Evolutionary conservation across 1,140 invertebrate genomes (phyloP), one percentile per base, ranked within the genome.

Genomic region (Drosophila littoralis): DNA sequence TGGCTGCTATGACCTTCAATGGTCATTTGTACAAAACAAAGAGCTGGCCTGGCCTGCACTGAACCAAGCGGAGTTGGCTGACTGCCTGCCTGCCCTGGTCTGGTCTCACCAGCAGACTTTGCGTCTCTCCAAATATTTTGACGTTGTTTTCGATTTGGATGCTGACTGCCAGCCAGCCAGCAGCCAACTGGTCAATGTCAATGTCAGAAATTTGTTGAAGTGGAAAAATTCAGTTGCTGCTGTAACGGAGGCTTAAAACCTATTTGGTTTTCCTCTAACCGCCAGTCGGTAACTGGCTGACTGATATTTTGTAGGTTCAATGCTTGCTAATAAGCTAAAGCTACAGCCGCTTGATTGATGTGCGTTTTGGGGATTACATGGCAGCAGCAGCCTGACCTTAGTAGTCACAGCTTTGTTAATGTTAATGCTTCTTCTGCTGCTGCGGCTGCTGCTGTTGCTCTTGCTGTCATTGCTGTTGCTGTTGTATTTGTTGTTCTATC

Each of bases 201-300:
- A 89, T 89, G 84, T 89, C 84, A 89, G 84, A 80, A 83, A 89
- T 84, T 68, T 68, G 64, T 72, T 89, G 66, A 81, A 89, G 85
- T 89, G 84, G 84, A 88, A 88, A 83, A 80, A 78, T 75, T 68
- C 60, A 70, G 68, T 69, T 58, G 64, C 67, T 55, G 61, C 50
- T 74, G 75, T 74, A 77, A 75, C 42, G 38, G 57, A 46, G 52
- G 43, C 77, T 40, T 66, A 54, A 59, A 75, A 69, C 10, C n/a
- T 63, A 33, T 54, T 52, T 35, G 46, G 17, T 58, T 75, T 77
- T 63, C 67, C 65, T 63, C 55, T n/a, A n/a, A 50, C 38, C 40
- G 43, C 33, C 59, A 66, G 48, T 13, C 51, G 51, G 15, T 12
- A 12, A 50, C 28, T 54, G 51, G 6, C 13, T 35, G 32, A 54